Conservation (phyloP, 2,113 vertebrate species). For the Ameiurus melas region DNA sequence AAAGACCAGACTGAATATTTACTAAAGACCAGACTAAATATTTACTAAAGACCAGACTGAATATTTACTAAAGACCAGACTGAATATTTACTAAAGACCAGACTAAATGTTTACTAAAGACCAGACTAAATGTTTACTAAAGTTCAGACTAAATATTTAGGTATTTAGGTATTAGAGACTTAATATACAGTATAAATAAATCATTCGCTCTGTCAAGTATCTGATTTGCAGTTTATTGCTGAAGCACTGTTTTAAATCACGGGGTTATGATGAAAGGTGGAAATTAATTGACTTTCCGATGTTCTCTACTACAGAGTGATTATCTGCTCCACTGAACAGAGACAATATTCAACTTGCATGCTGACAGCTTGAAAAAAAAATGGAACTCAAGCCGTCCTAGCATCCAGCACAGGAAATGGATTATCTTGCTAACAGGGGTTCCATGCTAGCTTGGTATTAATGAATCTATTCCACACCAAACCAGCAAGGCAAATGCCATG, state of each 20-base stretch:
- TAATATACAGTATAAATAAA: neutral
- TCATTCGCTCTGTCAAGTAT: neutral
- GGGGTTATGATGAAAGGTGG: neutral
- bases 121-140: no score
- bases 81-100: neutral
- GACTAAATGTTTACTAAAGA: neutral
- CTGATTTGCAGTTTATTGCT: neutral
- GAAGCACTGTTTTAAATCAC: neutral
- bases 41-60: neutral
- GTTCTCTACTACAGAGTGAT: conserved; percentile 46
- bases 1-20: neutral
- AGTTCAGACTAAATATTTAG: neutral
- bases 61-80: no score
- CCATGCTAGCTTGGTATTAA: neutral
- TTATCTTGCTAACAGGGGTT: neutral
- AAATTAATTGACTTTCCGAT: conserved; percentile 16
- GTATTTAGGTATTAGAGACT: no score
- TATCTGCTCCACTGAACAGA: conserved; percentile 59
- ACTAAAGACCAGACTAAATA: neutral
- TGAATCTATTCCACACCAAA: neutral
- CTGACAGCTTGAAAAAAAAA: conserved; percentile 38
- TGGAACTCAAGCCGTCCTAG: neutral
- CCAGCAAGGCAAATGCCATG: neutral
- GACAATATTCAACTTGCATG: conserved; percentile 37
- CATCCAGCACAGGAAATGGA: neutral